Percentiles rank a stretch among this genome's conserved stretches.
Conservation (phyloP, 2,888 invertebrate genomes). For the Eugnorisma glareosa region DNA sequence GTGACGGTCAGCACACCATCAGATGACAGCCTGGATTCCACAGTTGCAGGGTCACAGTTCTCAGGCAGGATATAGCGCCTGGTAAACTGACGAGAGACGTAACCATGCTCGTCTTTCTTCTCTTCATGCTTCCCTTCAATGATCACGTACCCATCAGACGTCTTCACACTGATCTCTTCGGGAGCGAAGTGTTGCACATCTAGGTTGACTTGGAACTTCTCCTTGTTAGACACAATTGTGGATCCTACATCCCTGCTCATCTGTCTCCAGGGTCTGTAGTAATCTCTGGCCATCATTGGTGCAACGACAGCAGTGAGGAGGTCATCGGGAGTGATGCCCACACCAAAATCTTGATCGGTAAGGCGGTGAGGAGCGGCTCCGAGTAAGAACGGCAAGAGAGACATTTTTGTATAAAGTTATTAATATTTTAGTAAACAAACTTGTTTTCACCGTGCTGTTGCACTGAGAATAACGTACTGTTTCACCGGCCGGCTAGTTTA, state of each 20-base stretch:
- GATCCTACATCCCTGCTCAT: constrained; percentile 85
- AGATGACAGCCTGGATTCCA: constrained; percentile 93
- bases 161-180: constrained; percentile 93
- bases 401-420: constrained; percentile 65
- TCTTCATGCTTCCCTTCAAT: constrained; percentile 95
- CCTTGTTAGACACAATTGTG: constrained; percentile 86
- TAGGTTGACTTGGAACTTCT: constrained; percentile 91
- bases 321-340: constrained; percentile 83
- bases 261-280: constrained; percentile 82
- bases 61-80: constrained; percentile 93
- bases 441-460: constrained; percentile 51
- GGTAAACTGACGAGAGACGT: constrained; percentile 86
- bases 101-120: constrained; percentile 93
- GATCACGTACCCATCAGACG: constrained; percentile 92
- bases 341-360: constrained; percentile 85
- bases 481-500: constrained; percentile 69
- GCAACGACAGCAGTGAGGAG: constrained; percentile 71
- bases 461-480: constrained; percentile 62
- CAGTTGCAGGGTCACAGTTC: constrained; percentile 92
- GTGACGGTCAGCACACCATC: constrained; percentile 93
- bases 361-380: constrained; percentile 77
- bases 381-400: constrained; percentile 74
- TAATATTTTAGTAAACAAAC: constrained; percentile 35
- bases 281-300: constrained; percentile 52
- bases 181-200: constrained; percentile 94